Base-by-base conservation (phyloP, 2,888 invertebrate genomes). In the Lasioglossum vierecki region DNA sequence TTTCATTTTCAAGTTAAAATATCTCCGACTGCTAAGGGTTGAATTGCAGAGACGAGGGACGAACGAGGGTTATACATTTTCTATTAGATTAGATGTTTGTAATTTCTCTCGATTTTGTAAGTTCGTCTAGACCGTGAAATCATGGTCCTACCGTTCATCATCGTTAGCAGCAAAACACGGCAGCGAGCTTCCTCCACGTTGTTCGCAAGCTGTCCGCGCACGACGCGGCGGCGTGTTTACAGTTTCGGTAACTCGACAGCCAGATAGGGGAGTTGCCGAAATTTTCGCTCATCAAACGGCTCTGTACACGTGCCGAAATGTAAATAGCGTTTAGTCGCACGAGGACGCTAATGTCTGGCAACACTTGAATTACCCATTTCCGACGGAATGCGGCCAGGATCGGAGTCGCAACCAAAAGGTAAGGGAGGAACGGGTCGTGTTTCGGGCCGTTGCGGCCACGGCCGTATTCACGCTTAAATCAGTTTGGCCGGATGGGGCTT, bases 381-480 rank as follows among this genome's bases (percentile, higher is more conserved):
- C 86, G 68, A 44, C 79, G 84, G 82, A 90, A 91, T 88, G 88
- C 90, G 87, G 86, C 85, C 87, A 79, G 49, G n/a, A 35, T n/a
- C 57, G 1, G 57, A 11, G 57, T 83, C 68, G 41, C 53, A 60
- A 63, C 60, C 15, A 73, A 60, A 82, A 77, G 76, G 76, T 60
- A 75, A 63, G 70, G 60, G 41, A 5, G 35, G 66, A 0, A 44
- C 3, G 77, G 80, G 60, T 46, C 53, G 39, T 71, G 60, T 84
- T 57, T 76, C 79, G 22, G 84, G 80, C 26, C 73, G 60, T 35
- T 78, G 60, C 63, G 77, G 72, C 53, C 80, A 79, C 76, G 53
- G 88, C 1, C 22, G 66, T 91, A 89, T 91, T 88, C 86, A 84
- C 75, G 88, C 84, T 88, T 91, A 91, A 91, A 92, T 91, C 88